These are phyloP conservation scores for Zootermopsis nevadensis DNA, from an alignment of 2,888 invertebrate species.

Conservation along the genomic window DNA sequence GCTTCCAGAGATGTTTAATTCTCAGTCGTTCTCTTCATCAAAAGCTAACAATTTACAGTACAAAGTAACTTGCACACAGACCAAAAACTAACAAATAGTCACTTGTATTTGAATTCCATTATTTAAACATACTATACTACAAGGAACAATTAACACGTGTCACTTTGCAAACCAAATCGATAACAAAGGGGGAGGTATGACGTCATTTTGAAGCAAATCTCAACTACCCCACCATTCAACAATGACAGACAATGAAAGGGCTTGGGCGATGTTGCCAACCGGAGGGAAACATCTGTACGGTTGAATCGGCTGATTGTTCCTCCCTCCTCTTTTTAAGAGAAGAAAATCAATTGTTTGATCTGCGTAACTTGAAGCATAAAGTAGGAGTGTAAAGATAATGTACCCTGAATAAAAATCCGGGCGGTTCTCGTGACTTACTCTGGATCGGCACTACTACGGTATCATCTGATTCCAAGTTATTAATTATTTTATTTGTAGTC, in stretches of 20 bases:
- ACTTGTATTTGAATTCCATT: not conserved
- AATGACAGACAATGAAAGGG: slow-evolving; percentile 18
- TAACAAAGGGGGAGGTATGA: slow-evolving; percentile 15
- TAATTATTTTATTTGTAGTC: too few relatives aligned
- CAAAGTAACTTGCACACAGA: too few relatives aligned
- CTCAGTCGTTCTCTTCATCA: too few relatives aligned
- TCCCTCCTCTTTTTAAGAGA: not conserved
- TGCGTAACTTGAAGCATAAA: not conserved
- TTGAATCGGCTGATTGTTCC: not conserved
- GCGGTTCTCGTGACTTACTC: not conserved
- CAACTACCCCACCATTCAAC: slow-evolving; percentile 3
- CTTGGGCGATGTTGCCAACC: not conserved
- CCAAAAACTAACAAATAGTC: too few relatives aligned
- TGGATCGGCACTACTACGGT: not conserved
- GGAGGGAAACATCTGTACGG: not conserved
- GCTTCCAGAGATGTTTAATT: too few relatives aligned
- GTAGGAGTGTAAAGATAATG: not conserved
- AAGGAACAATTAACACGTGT: slow-evolving; percentile 26
- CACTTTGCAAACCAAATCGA: slow-evolving; percentile 25
- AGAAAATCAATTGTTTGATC: slow-evolving; percentile 24
- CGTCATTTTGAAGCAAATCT: slow-evolving; percentile 18
- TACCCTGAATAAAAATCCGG: not conserved
- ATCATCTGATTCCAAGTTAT: too few relatives aligned
- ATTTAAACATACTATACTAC: slow-evolving; percentile 21
- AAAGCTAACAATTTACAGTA: too few relatives aligned